Conservation (phyloP, 1,140 invertebrate species). For the Drosophila aff. region DNA sequence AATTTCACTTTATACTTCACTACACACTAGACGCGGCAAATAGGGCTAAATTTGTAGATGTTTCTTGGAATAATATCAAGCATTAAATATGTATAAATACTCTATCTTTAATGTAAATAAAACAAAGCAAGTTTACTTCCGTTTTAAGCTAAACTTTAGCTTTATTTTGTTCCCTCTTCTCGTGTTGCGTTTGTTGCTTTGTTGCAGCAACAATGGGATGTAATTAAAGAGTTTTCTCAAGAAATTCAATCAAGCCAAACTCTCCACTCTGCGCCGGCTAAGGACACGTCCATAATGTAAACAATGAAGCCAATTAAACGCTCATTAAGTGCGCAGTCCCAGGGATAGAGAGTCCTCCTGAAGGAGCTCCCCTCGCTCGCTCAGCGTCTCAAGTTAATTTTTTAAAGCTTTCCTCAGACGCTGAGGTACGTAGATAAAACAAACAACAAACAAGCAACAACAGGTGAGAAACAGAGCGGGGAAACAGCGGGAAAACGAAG, state of each 20-base stretch:
- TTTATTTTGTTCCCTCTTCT: background rate
- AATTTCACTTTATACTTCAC: constrained; percentile 28
- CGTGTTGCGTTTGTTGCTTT: constrained; percentile 23
- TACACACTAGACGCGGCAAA: background rate
- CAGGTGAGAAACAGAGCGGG: constrained; percentile 7
- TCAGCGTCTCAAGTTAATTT: constrained; percentile 59
- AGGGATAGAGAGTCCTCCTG: constrained; percentile 26
- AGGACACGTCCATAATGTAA: constrained; percentile 64
- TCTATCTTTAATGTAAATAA: background rate
- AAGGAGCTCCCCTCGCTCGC: background rate
- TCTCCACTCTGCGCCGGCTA: background rate
- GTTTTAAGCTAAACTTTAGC: background rate
- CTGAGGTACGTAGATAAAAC: constrained; percentile 45
- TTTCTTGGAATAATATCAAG: background rate
- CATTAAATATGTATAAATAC: background rate
- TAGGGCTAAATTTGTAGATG: background rate
- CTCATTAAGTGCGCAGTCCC: constrained; percentile 76
- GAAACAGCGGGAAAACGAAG: background rate
- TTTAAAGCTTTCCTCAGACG: constrained; percentile 48
- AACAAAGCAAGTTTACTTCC: background rate
- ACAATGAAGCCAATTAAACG: constrained; percentile 81
- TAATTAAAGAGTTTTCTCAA: constrained; percentile 77
- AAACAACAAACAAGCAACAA: constrained; percentile 51
- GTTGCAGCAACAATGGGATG: constrained; percentile 66
- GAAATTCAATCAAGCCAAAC: constrained; percentile 75